Percentiles rank a stretch among this genome's conserved stretches.
Conservation (phyloP, 1,140 invertebrate species). For the Drosophila repletoides region DNA sequence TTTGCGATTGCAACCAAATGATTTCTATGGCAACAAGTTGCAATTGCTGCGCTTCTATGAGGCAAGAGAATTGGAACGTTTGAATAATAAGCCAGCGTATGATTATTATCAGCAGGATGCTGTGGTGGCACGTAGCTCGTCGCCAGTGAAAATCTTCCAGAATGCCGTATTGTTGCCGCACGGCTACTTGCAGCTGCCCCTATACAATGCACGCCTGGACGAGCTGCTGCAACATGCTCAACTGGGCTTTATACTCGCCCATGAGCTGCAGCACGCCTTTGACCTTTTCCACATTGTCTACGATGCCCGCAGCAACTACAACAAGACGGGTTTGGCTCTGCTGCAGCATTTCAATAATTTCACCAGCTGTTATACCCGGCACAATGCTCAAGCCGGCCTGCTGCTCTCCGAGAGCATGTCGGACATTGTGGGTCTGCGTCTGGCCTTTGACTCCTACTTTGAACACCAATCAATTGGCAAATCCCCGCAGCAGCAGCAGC, state of each 20-base stretch:
- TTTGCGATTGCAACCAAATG: constrained; percentile 14
- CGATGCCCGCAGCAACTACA: constrained; percentile 52
- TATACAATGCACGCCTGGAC: constrained; percentile 38
- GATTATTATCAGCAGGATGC: constrained; percentile 43
- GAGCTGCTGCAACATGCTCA: constrained; percentile 46
- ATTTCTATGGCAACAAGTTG: constrained; percentile 54
- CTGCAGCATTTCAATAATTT: constrained; percentile 45
- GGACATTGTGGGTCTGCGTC: constrained; percentile 54
- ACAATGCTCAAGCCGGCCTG: constrained; percentile 7
- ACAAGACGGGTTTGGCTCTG: constrained; percentile 34
- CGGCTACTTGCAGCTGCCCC: constrained; percentile 53
- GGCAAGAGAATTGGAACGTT: constrained; percentile 12
- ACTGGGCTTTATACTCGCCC: constrained; percentile 58
- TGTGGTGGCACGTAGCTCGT: constrained; percentile 43
- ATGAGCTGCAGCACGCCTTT: constrained; percentile 61
- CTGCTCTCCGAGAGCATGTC: constrained; percentile 51
- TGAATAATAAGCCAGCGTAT: constrained; percentile 21
- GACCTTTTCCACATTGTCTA: constrained; percentile 61
- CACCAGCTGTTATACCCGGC: constrained; percentile 33
- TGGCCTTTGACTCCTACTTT: constrained; percentile 49
- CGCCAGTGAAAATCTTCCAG: constrained; percentile 55
- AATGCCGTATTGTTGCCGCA: constrained; percentile 54
- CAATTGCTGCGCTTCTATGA: constrained; percentile 38
- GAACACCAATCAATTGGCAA: not conserved
- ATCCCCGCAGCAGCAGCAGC: not conserved